Evolutionary conservation across 2,113 vertebrate species (phyloP), one percentile per base, ranked within the genome.

Genomic region (Serilophus lunatus): DNA sequence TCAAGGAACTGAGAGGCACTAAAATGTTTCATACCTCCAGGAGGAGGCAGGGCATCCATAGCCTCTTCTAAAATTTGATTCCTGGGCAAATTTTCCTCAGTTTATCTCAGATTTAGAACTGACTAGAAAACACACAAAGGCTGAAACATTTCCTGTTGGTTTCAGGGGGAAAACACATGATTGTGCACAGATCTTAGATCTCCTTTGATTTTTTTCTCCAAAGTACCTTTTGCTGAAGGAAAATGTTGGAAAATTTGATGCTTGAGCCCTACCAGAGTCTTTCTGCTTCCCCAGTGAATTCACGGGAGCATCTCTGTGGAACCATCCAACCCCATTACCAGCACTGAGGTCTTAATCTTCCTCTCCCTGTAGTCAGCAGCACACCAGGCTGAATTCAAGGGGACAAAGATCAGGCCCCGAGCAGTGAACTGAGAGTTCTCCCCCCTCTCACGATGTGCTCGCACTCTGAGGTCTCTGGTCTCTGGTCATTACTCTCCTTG

Each of bases 401-500:
- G 66, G 57, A 90, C 78, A 85, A 82, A 89, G 77, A 66, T 70
- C 64, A 93, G 60, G 22, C 56, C 88, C 89, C 47, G 51, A 38
- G 70, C 86, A 65, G 56, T 64, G 81, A 92, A 82, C 90, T 80
- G 54, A 35, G 74, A 75, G 88, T n/a, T 84, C 77, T 91, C 85
- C 82, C 87, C 70, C n/a, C 74, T 78, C 42, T 65, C 80, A 26
- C 13, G 25, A 69, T 56, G 79, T 71, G 75, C 68, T 94, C 19
- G 1, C 83, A 50, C 86, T 90, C 95, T 7, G 7, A 95, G 95
- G 82, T 91, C 96, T 97, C 94, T 0, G 95, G 82, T 91, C 96
- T 97, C 94, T 0, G 79, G 95, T 95, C 97, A 97, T 97, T 97
- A 97, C 94, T 97, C 96, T 97, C 88, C 91, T 95, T 90, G 90